Conservation (phyloP, 2,113 vertebrate species). For the Clarias macrocephalus region DNA sequence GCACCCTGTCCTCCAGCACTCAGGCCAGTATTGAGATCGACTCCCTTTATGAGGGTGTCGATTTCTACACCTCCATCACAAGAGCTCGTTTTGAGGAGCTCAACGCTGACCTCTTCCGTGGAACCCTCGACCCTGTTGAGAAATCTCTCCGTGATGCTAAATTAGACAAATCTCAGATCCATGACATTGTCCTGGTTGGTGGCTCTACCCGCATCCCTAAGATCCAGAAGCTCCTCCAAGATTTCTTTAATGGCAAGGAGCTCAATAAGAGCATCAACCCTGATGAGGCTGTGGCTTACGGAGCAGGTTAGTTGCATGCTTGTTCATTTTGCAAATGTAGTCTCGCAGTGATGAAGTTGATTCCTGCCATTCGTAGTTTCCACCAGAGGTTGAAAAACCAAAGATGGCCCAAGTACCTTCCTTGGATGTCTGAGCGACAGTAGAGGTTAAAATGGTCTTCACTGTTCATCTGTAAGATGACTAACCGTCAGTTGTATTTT, state of each 20-base stretch:
- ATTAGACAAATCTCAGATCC: slow-evolving; percentile 73
- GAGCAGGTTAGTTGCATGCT: slow-evolving; percentile 67
- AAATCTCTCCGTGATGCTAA: slow-evolving; percentile 74
- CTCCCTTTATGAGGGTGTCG: too few species aligned
- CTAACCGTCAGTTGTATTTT: not conserved
- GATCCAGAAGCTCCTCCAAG: slow-evolving; percentile 76
- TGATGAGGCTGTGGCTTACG: slow-evolving; percentile 75
- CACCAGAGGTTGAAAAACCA: slow-evolving; percentile 59
- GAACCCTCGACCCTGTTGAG: slow-evolving; percentile 75
- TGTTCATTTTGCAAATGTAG: not conserved
- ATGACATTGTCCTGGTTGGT: slow-evolving; percentile 71
- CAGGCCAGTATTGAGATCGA: too few species aligned
- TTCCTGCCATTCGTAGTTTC: slow-evolving; percentile 76
- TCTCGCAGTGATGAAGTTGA: slow-evolving; percentile 75
- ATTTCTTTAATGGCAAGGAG: slow-evolving; percentile 76
- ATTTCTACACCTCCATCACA: too few species aligned
- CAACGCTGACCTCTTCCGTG: slow-evolving; percentile 79
- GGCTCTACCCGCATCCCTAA: slow-evolving; percentile 76
- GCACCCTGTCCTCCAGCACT: too few species aligned
- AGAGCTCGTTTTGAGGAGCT: slow-evolving; percentile 84
- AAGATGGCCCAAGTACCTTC: slow-evolving; percentile 57
- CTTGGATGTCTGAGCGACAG: slow-evolving; percentile 65
- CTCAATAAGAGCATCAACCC: slow-evolving; percentile 74
- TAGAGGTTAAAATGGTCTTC: not conserved
- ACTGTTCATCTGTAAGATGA: not conserved